These are phyloP conservation scores for Formica aserva DNA, from an alignment of 2,888 invertebrate genomes.

Conservation along the genomic window DNA sequence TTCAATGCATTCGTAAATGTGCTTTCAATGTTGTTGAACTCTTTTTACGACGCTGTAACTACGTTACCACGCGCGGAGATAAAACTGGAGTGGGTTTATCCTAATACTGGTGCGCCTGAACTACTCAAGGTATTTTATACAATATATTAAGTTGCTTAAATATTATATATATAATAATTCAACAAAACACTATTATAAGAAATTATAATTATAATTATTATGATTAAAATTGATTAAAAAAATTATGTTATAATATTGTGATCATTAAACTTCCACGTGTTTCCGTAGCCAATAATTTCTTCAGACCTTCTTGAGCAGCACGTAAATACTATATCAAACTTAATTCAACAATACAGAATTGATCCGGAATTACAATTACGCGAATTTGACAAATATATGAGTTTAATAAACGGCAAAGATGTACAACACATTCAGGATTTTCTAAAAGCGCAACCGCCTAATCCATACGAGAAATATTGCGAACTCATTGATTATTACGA, in stretches of 20 bases:
- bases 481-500: conserved; percentile 89
- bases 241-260: neutral
- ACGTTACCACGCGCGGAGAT: conserved; percentile 85
- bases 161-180: neutral
- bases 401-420: conserved; percentile 91
- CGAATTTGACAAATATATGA: conserved; percentile 93
- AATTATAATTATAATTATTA: neutral
- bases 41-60: conserved; percentile 91
- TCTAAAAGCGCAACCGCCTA: conserved; percentile 88
- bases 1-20: conserved; percentile 92
- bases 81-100: neutral
- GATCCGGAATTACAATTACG: conserved; percentile 91
- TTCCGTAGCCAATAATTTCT: conserved; percentile 91
- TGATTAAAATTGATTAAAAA: neutral
- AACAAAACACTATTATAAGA: neutral
- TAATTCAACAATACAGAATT: conserved; percentile 91
- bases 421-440: conserved; percentile 88
- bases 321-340: conserved; percentile 88
- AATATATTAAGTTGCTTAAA: neutral
- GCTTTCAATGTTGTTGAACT: conserved; percentile 90
- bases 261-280: conserved; percentile 22
- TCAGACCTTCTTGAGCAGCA: conserved; percentile 89
- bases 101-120: neutral
- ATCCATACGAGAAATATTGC: conserved; percentile 89
- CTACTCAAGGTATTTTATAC: conserved; percentile 54